Base-by-base conservation (phyloP, 1,140 invertebrate genomes). In the Drosophila equinoxialis region DNA sequence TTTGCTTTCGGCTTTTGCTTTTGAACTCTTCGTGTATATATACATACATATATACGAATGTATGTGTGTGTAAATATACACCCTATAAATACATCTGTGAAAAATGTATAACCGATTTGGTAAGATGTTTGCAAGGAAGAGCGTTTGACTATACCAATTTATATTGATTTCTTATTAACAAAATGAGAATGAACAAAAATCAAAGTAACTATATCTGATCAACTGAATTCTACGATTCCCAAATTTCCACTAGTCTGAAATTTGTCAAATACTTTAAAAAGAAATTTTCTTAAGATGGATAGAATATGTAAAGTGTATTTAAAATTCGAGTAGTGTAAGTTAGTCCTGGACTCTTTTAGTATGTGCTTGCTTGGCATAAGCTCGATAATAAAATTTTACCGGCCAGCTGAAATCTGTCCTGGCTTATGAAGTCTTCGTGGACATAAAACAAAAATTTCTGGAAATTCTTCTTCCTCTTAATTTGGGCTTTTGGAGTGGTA, bases 371-470 rank as follows among this genome's bases (percentile, higher is more conserved):
- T 78, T 11, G 37, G 68, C 68, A 80, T 83, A 74, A 71, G 71
- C 77, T 76, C 81, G 71, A 81, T 86, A 81, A 82, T 86, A 86
- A 81, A 81, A 86, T 70, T 76, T 51, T 76, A 69, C 81, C 41
- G 23, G 20, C 30, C 62, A 66, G 48, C 68, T 66, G 30, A 14
- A 55, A 67, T 54, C 45, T 64, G 64, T 42, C 62, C 61, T 62
- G 59, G 42, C 74, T 42, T 55, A 59, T 45, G n/a, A 39, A 64
- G 59, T 41, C 66, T 79, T 68, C 42, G 60, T 30, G 57, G 74
- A 66, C 61, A 76, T 60, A 76, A 64, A 76, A 74, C 35, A 39
- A 13, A 33, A 59, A 59, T 37, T 11, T 59, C 33, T 17, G 14
- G 14, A 59, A 59, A 59, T 65, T 65, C 26, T 62, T 41, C 10